These are phyloP conservation scores for Meiosimyza platycephala DNA, from an alignment of 2,888 invertebrate species.

Conservation along the genomic window DNA sequence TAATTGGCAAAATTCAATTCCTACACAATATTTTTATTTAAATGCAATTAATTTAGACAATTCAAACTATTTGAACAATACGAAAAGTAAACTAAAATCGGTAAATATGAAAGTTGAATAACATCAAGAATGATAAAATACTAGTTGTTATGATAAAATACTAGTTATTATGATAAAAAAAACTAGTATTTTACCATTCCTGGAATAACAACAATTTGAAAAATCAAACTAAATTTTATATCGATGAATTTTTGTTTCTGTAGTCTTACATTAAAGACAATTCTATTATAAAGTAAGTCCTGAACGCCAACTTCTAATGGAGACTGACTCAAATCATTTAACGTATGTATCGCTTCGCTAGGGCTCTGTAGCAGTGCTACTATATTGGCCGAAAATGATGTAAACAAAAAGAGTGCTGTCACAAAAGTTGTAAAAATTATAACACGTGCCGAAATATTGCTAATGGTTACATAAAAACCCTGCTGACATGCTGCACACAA, in stretches of 20 bases:
- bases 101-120: neutral
- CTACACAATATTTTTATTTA: too few species aligned
- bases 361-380: conserved; percentile 74
- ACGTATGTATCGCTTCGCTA: conserved; percentile 70
- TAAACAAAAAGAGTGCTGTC: conserved; percentile 72
- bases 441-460: conserved; percentile 69
- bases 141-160: too few species aligned
- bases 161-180: too few species aligned
- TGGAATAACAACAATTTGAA: neutral
- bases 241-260: neutral
- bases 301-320: conserved; percentile 72
- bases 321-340: conserved; percentile 71
- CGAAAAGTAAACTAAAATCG: neutral
- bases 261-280: conserved; percentile 69
- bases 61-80: neutral
- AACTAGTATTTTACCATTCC: neutral
- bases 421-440: conserved; percentile 71
- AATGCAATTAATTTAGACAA: too few species aligned
- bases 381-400: conserved; percentile 76
- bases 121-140: neutral
- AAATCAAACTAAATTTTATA: neutral
- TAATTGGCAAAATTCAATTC: too few species aligned
- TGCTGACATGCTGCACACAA: conserved; percentile 73
- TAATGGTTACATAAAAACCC: conserved; percentile 70
- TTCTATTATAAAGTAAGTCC: conserved; percentile 72